Evolutionary conservation across 2,888 invertebrate species (phyloP), one percentile per base, ranked within the genome.

Genomic region (Clivina fossor): DNA sequence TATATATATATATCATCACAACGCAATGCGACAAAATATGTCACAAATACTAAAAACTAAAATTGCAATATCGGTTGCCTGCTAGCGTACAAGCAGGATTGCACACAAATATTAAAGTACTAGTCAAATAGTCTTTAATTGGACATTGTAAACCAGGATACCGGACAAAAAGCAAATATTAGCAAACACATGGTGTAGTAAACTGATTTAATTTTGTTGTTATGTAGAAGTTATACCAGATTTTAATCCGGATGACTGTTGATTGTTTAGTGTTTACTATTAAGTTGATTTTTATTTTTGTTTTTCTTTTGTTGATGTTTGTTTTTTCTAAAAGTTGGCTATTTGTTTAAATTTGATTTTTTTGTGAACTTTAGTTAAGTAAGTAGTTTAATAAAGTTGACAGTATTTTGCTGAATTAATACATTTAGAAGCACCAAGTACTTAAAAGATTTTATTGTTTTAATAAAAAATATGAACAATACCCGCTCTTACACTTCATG

Each of bases 51-150:
- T 16, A 26, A 22, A n/a, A n/a, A n/a, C n/a, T n/a, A n/a, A n/a
- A n/a, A n/a, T n/a, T n/a, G n/a, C n/a, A n/a, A n/a, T n/a, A 8
- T 26, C 43, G 15, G 32, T 19, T 11, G 30, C 32, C 19, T 5
- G 44, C n/a, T 8, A 16, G 44, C 44, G 30, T n/a, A n/a, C n/a
- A n/a, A n/a, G n/a, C n/a, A n/a, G n/a, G n/a, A n/a, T n/a, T n/a
- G n/a, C 7, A n/a, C 20, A 19, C 19, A 15, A n/a, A 19, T 18
- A 32, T 13, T 18, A 20, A 46, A 54, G 37, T 44, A 28, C 37
- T 46, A 46, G 46, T 46, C 54, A 46, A 54, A 54, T 20, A 54
- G 54, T 54, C 44, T 53, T 53, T 54, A 54, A 54, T 54, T 54
- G 54, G 37, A 54, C 37, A 30, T n/a, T n/a, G n/a, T n/a, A n/a